Percentiles rank a stretch among this genome's conserved stretches.
These are phyloP conservation scores for Tridacna crocea DNA, from an alignment of 2,888 invertebrate genomes.

Conservation along the genomic window DNA sequence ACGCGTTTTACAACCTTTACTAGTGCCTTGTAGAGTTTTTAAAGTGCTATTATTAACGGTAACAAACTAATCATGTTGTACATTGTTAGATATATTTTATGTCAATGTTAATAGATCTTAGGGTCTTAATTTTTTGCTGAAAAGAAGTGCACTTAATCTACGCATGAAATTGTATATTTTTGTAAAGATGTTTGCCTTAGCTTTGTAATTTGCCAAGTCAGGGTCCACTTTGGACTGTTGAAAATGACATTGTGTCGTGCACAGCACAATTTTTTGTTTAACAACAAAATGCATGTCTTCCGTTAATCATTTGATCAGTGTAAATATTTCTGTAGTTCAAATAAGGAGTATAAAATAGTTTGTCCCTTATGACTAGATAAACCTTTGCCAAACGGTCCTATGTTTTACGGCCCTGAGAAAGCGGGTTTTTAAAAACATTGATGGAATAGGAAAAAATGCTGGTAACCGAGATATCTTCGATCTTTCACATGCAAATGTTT, in stretches of 20 bases:
- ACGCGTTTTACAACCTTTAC: no score
- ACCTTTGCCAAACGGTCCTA: no score
- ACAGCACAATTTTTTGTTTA: slow-evolving; percentile 46
- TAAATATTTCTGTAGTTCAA: not conserved
- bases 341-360: no score
- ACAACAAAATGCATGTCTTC: slow-evolving; percentile 56
- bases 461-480: no score
- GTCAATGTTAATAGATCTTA: not conserved
- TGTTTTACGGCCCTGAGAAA: no score
- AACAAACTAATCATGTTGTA: not conserved
- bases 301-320: slow-evolving; percentile 11
- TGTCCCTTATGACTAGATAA: no score
- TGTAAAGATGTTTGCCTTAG: slow-evolving; percentile 15
- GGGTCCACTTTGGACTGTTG: not conserved
- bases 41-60: slow-evolving; percentile 56
- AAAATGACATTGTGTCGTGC: slow-evolving; percentile 32
- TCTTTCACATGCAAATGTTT: no score
- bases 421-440: no score
- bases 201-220: not conserved
- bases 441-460: no score
- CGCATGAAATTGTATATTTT: slow-evolving; percentile 31
- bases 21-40: slow-evolving; percentile 58
- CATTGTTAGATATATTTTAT: slow-evolving; percentile 1
- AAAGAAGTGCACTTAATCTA: slow-evolving; percentile 31
- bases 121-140: slow-evolving; percentile 10